Percentiles rank a stretch among this genome's conserved stretches.
These are phyloP conservation scores for Thereuonema tuberculata DNA, from an alignment of 1,140 invertebrate species.

Conservation along the genomic window DNA sequence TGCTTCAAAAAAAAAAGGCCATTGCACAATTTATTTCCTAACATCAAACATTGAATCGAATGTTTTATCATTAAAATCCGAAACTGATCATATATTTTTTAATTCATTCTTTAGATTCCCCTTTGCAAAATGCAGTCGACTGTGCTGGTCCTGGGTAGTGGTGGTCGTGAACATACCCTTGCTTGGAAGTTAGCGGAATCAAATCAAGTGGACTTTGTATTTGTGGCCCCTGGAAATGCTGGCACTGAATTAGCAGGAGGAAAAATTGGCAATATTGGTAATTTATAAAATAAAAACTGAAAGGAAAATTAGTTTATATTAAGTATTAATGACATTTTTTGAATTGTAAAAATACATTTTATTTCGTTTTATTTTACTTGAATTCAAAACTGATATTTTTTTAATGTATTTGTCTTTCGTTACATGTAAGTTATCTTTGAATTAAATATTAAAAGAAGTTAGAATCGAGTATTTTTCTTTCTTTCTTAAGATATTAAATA, in stretches of 20 bases:
- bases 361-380: background rate
- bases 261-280: slow-evolving; percentile 27
- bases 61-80: too few relatives aligned
- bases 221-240: slow-evolving; percentile 76
- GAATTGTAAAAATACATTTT: background rate
- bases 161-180: slow-evolving; percentile 90
- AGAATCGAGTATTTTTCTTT: too few relatives aligned
- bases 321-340: background rate
- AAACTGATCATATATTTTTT: too few relatives aligned
- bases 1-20: too few relatives aligned
- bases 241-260: slow-evolving; percentile 56
- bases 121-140: too few relatives aligned
- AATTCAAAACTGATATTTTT: background rate
- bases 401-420: too few relatives aligned
- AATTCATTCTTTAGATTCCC: too few relatives aligned
- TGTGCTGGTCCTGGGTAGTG: slow-evolving; percentile 75
- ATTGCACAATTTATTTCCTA: too few relatives aligned
- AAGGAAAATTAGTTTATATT: background rate
- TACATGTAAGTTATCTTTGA: too few relatives aligned
- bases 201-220: slow-evolving; percentile 49
- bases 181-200: slow-evolving; percentile 80
- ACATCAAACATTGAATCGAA: too few relatives aligned
- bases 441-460: too few relatives aligned
- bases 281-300: background rate
- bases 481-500: too few relatives aligned